Percentiles rank a stretch among this genome's conserved stretches.
Evolutionary conservation across 2,113 vertebrate genomes (phyloP).

Genomic region (Lota lota): DNA sequence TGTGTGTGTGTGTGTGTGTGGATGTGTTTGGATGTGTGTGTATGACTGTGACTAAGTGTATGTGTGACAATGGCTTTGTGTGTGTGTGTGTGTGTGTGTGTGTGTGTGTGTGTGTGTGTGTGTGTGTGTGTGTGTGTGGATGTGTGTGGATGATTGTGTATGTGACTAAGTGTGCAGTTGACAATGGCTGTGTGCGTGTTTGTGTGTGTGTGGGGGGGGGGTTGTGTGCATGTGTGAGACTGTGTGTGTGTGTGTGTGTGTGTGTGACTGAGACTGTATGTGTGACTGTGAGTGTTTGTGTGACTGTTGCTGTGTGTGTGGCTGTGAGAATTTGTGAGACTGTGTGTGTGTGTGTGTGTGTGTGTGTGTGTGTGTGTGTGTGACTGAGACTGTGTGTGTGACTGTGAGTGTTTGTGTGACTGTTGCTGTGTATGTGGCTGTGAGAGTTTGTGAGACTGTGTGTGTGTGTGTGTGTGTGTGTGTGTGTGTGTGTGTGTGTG

Average conservation of each 20-base stretch:
- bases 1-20: not conserved
- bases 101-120: not conserved
- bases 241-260: slow-evolving; percentile 1
- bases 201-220: slow-evolving; percentile 8
- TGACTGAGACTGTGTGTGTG: no score
- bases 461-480: not conserved
- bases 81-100: slow-evolving; percentile 1
- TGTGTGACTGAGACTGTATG: not conserved
- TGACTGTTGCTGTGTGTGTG: not conserved
- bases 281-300: not conserved
- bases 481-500: not conserved
- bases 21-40: slow-evolving; percentile 3
- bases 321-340: not conserved
- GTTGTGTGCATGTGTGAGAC: not conserved
- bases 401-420: no score
- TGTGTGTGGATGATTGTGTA: no score
- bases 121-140: not conserved
- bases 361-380: slow-evolving; percentile 1
- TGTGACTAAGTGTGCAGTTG: no score
- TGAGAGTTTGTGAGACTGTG: not conserved
- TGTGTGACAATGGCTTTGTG: not conserved
- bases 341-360: slow-evolving; percentile 6
- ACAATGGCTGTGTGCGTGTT: no score
- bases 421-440: not conserved
- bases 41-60: not conserved